Percentiles rank a stretch among this genome's conserved stretches.
Conservation (phyloP, 2,888 invertebrate species). For the Scaptomyza caliginosa region DNA sequence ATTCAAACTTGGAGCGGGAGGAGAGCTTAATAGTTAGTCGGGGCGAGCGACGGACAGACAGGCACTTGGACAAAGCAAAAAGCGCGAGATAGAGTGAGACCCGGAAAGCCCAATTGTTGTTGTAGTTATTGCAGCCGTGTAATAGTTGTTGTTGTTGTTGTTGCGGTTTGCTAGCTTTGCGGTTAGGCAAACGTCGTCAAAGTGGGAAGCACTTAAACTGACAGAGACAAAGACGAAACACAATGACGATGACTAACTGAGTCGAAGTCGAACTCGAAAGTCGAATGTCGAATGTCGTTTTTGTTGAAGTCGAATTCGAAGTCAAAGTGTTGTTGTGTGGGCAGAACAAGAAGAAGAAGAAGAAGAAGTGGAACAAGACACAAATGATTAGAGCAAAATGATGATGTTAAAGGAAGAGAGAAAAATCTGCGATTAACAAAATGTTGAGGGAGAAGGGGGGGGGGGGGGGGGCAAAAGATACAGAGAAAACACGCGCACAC, state of each 20-base stretch:
- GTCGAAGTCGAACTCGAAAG: not conserved
- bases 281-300: too few species aligned
- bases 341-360: not conserved
- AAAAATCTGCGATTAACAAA: constrained; percentile 15
- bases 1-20: not conserved
- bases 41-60: constrained; percentile 14
- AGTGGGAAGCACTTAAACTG: constrained; percentile 59
- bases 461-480: too few species aligned
- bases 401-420: not conserved
- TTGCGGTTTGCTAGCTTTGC: constrained; percentile 46
- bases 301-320: not conserved
- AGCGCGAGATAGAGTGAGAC: constrained; percentile 12
- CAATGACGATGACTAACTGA: constrained; percentile 38
- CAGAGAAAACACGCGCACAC: not conserved
- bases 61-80: not conserved
- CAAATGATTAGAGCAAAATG: constrained; percentile 2
- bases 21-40: not conserved
- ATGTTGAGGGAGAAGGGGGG: too few species aligned
- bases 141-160: constrained; percentile 14
- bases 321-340: not conserved
- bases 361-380: too few species aligned
- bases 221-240: constrained; percentile 30
- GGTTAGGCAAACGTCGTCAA: constrained; percentile 45
- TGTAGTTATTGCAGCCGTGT: not conserved
- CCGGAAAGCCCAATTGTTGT: constrained; percentile 54